These are phyloP conservation scores for Ptychodera flava DNA, from an alignment of 35 echinoderm and acorn worm species.

Conservation along the genomic window DNA sequence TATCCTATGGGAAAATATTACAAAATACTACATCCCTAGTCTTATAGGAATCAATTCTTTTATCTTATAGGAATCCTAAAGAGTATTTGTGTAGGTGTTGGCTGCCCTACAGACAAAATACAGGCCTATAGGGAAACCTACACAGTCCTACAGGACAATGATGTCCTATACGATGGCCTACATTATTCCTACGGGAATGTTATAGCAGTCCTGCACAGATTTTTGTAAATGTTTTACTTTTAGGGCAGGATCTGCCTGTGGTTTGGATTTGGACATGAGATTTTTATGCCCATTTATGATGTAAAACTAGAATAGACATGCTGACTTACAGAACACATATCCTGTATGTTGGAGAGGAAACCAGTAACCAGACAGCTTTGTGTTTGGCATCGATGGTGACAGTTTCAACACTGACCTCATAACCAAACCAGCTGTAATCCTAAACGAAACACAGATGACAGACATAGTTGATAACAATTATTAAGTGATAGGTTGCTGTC, in stretches of 20 bases:
- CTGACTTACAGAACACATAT: conserved; percentile 39
- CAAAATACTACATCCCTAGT: too few relatives aligned
- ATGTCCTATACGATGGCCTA: not conserved
- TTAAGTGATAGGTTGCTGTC: too few relatives aligned
- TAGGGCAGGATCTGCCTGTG: not conserved
- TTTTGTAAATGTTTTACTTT: not conserved
- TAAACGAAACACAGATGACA: conserved; percentile 5
- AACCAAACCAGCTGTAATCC: conserved; percentile 69
- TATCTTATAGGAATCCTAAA: too few relatives aligned
- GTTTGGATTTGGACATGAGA: not conserved
- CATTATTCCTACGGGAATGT: not conserved
- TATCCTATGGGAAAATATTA: too few relatives aligned
- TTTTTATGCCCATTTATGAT: not conserved
- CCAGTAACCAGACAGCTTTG: conserved; percentile 16
- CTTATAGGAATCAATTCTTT: too few relatives aligned
- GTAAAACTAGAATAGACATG: not conserved
- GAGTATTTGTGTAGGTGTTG: too few relatives aligned
- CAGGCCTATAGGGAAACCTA: too few relatives aligned
- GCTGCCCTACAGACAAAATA: too few relatives aligned
- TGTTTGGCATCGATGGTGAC: not conserved
- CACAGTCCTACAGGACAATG: not conserved
- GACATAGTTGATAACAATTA: not conserved
- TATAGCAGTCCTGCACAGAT: too few relatives aligned
- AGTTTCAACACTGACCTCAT: conserved; percentile 15
- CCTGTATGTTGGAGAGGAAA: too few relatives aligned